Conservation (phyloP, 2,797 vertebrate genomes). For the Allobates femoralis region DNA sequence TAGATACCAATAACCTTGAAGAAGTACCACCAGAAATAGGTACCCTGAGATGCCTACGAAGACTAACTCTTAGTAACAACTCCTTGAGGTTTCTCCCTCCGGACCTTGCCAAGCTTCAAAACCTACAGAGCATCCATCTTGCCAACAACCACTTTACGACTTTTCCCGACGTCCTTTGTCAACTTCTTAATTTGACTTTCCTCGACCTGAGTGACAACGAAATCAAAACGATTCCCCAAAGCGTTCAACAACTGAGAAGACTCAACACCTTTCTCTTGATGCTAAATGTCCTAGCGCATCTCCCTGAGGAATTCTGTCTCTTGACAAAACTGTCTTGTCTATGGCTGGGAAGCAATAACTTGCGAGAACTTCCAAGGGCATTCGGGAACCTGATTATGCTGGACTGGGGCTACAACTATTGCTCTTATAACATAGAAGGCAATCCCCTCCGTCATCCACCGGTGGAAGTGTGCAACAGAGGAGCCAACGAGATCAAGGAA, state of each 20-base stretch:
- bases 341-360: slow-evolving; percentile 69
- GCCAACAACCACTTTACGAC: slow-evolving; percentile 68
- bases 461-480: slow-evolving; percentile 67
- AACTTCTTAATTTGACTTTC: slow-evolving; percentile 67
- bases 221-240: slow-evolving; percentile 61
- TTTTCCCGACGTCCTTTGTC: slow-evolving; percentile 66
- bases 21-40: slow-evolving; percentile 67
- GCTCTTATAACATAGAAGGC: slow-evolving; percentile 68
- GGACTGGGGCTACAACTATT: slow-evolving; percentile 67
- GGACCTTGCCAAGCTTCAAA: slow-evolving; percentile 66
- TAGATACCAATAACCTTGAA: slow-evolving; percentile 71
- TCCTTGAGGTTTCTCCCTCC: slow-evolving; percentile 61
- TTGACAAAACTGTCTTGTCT: slow-evolving; percentile 65
- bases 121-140: slow-evolving; percentile 68
- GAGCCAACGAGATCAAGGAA: slow-evolving; percentile 65
- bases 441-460: slow-evolving; percentile 69
- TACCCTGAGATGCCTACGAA: slow-evolving; percentile 65
- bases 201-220: slow-evolving; percentile 70
- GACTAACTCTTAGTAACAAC: slow-evolving; percentile 71
- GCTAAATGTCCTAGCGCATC: slow-evolving; percentile 65
- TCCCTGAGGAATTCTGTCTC: slow-evolving; percentile 64
- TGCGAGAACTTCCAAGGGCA: slow-evolving; percentile 59
- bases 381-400: slow-evolving; percentile 68
- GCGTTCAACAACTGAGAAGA: slow-evolving; percentile 65
- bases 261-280: slow-evolving; percentile 66